Evolutionary conservation across 1,140 invertebrate species (phyloP).

Genomic region (Zaprionus taronus): DNA sequence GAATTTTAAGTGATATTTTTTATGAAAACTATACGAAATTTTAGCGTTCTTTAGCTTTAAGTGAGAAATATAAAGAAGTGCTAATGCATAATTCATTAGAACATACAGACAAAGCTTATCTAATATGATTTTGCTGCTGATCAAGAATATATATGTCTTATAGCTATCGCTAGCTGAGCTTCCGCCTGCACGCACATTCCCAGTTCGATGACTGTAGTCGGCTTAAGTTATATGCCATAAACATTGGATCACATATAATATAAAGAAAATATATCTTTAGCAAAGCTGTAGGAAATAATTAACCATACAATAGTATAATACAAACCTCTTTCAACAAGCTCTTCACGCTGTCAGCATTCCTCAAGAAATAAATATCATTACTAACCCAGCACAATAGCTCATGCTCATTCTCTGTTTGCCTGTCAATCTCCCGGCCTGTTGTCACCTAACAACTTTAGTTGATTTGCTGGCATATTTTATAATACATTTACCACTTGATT

Average conservation of each 20-base stretch:
- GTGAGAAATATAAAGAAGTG: too few species aligned
- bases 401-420: background rate
- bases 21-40: too few species aligned
- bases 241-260: background rate
- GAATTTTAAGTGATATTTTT: too few species aligned
- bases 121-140: too few species aligned
- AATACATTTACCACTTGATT: conserved; percentile 1
- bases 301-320: background rate
- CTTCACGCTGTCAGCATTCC: background rate
- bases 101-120: too few species aligned
- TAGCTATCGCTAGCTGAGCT: too few species aligned
- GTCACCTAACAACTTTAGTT: background rate
- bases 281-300: background rate
- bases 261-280: background rate
- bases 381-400: background rate
- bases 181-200: too few species aligned
- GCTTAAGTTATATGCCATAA: too few species aligned
- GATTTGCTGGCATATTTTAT: conserved; percentile 4
- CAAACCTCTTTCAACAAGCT: background rate
- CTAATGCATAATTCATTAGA: too few species aligned
- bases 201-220: too few species aligned
- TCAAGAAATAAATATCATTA: background rate
- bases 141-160: too few species aligned
- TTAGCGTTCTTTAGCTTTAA: too few species aligned
- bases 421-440: background rate